Evolutionary conservation across 2,113 vertebrate genomes (phyloP).

Genomic region (Pollimyrus isidori): DNA sequence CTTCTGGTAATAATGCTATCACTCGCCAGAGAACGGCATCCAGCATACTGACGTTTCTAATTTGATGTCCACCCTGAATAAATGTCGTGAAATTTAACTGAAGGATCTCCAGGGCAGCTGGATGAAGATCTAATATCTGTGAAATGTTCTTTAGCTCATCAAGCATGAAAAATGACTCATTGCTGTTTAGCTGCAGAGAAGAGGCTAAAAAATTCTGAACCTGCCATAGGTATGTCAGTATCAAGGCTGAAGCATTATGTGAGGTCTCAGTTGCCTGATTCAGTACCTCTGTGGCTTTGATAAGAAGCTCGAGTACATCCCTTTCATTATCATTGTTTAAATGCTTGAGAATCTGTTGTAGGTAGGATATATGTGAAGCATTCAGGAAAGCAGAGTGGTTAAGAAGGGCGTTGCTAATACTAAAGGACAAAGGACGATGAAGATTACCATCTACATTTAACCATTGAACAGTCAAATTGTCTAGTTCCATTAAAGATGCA

Average conservation of each 20-base stretch:
- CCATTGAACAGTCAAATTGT: constrained; percentile 36
- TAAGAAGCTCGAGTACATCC: constrained; percentile 39
- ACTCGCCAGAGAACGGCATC: constrained; percentile 37
- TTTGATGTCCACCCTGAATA: constrained; percentile 29
- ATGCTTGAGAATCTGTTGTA: constrained; percentile 39
- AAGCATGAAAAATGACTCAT: constrained; percentile 26
- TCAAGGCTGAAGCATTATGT: constrained; percentile 36
- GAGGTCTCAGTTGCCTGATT: constrained; percentile 36
- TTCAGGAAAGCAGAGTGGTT: constrained; percentile 41
- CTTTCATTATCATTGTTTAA: constrained; percentile 48
- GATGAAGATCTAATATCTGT: constrained; percentile 9
- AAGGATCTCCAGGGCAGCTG: constrained; percentile 34
- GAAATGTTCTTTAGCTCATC: constrained; percentile 24
- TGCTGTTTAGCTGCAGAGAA: constrained; percentile 26
- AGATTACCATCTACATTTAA: constrained; percentile 46
- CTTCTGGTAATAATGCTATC: constrained; percentile 35
- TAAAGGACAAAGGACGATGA: constrained; percentile 41
- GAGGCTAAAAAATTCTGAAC: constrained; percentile 44
- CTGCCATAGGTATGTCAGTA: constrained; percentile 44
- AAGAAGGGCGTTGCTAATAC: constrained; percentile 43
- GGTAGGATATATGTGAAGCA: constrained; percentile 26
- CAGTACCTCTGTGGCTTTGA: constrained; percentile 43
- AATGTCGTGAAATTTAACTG: constrained; percentile 37
- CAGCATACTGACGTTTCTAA: constrained; percentile 38
- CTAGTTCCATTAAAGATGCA: constrained; percentile 41